Percentiles rank a stretch among this genome's conserved stretches.
Evolutionary conservation across 64 coral and sea anemone genomes (phyloP).

Genomic region (Stichodactyla helianthus): DNA sequence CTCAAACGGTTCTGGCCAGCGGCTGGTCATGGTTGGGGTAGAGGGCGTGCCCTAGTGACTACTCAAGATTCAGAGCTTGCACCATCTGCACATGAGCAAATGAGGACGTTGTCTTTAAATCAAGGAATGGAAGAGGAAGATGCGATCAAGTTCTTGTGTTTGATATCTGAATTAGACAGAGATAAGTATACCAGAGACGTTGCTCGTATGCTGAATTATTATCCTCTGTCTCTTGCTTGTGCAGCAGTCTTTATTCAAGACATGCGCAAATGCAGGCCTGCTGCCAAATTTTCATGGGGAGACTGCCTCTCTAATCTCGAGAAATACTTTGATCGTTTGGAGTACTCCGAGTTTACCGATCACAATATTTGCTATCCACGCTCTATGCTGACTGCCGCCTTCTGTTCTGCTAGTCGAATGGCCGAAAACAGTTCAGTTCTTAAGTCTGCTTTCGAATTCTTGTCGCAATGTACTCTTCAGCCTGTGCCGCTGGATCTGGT

Average conservation of each 20-base stretch:
- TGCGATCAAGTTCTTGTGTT: constrained; percentile 45
- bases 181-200: constrained; percentile 40
- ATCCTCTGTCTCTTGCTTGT: constrained; percentile 79
- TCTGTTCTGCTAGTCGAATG: constrained; percentile 76
- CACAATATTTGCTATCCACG: constrained; percentile 76
- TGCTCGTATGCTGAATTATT: constrained; percentile 48
- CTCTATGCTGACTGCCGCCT: constrained; percentile 73
- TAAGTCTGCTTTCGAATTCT: constrained; percentile 61
- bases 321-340: constrained; percentile 55
- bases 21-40: constrained; percentile 63
- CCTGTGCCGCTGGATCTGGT: constrained; percentile 74
- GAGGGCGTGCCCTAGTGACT: constrained; percentile 65
- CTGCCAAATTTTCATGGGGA: constrained; percentile 71
- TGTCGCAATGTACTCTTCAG: constrained; percentile 70
- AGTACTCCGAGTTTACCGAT: constrained; percentile 63
- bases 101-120: constrained; percentile 34
- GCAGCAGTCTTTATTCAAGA: constrained; percentile 81
- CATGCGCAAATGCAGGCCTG: constrained; percentile 59
- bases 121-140: constrained; percentile 68
- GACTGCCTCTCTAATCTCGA: constrained; percentile 54
- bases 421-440: constrained; percentile 63
- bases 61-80: constrained; percentile 76
- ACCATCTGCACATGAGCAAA: constrained; percentile 60
- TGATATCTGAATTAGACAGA: constrained; percentile 49
- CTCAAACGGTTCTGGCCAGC: constrained; percentile 70